phyloP scores from a whole-genome alignment of 2,797 vertebrate species.

The Cossypha heuglini region DNA sequence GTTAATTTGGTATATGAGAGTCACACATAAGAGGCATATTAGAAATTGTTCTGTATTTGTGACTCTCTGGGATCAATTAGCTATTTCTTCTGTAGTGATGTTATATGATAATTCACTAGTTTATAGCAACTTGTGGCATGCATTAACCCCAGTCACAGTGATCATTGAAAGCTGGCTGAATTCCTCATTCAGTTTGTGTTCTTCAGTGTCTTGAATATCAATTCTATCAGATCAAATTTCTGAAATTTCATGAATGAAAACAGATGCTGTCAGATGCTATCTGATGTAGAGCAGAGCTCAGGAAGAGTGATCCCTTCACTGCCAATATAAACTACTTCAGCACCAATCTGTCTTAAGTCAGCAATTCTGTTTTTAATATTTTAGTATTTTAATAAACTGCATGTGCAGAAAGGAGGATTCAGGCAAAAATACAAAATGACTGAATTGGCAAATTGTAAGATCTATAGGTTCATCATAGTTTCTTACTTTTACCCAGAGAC shows the following conservation, averaged over 20 bases:
- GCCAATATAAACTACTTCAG: not conserved
- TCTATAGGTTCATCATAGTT: not conserved
- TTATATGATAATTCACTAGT: not conserved
- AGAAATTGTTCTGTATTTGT: not conserved
- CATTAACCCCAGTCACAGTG: not conserved
- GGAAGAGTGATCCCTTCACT: not conserved
- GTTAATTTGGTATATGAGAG: not conserved
- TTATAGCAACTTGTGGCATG: not conserved
- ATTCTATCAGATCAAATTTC: not conserved
- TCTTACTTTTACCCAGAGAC: not conserved
- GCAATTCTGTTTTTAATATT: not conserved
- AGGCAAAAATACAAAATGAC: not conserved
- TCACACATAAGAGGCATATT: not conserved
- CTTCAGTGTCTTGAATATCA: not conserved
- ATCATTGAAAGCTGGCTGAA: not conserved
- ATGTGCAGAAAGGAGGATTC: not conserved
- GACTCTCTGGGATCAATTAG: not conserved
- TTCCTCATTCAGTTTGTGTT: not conserved
- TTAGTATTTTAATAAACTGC: not conserved
- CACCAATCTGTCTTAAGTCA: not conserved
- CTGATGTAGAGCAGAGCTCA: not conserved
- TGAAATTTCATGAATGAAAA: not conserved
- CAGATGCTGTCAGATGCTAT: not conserved
- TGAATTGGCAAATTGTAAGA: not conserved
- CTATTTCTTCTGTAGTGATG: not conserved